Base-by-base conservation (phyloP, 2,888 invertebrate genomes). In the Caenorhabditis virilis region DNA sequence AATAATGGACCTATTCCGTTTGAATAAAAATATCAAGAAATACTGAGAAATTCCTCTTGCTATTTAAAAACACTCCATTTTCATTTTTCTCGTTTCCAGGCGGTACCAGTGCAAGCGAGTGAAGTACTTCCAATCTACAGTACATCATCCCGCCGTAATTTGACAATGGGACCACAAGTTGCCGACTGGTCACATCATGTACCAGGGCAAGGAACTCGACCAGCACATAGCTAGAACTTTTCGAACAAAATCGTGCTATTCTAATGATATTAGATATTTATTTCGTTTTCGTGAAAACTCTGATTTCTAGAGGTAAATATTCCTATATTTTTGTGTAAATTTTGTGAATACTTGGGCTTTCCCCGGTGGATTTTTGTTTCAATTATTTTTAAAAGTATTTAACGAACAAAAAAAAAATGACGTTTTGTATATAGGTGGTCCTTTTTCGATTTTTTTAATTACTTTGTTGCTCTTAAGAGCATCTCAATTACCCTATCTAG, bases 101-200 rank as follows among this genome's bases (percentile, higher is more conserved):
- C 95, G 0, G 86, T 95, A 57, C 90, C 94, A 2, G 91, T 93
- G 85, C 97, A 98, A 86, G 97, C 98, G 1, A 95, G 93, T 86
- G 98, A 98, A 84, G 87, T 95, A 43, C 87, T 98, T 53, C 98
- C 98, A 0, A 91, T 98, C 69, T 98, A 94, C 88, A 97, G 97
- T 86, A 92, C 93, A 79, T 94, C 95, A 0, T 82, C 82, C 3
- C 67, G 77, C 11, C 69, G 83, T 4, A 69, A 76, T 23, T 56
- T 82, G 45, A 82, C 79, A 16, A 70, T 69, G 78, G 74, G 75
- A 11, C 65, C 76, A 6, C 79, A 76, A 52, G 76, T 69, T 4
- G 76, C 78, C 27, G 80, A 80, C 53, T 80, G 80, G 80, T 77
- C 76, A 1, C 78, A 80, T 43, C 73, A 74, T 36, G 74, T 77